Evolutionary conservation across 92 coral and sea anemone species (phyloP).

Genomic region (Chrysogorgia sp.): DNA sequence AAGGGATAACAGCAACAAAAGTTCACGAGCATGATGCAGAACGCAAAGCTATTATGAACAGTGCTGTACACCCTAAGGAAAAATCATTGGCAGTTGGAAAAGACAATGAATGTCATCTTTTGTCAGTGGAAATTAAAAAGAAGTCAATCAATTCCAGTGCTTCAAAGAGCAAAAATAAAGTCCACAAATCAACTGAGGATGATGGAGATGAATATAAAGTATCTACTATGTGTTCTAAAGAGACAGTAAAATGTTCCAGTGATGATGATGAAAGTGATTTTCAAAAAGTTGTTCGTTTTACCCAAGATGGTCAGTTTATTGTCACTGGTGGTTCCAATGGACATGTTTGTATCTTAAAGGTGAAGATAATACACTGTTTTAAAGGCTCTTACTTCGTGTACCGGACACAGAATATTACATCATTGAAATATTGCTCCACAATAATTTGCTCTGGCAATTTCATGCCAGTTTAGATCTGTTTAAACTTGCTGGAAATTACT

Average conservation of each 20-base stretch:
- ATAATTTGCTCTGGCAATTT: no score
- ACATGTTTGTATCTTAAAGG: constrained; percentile 83
- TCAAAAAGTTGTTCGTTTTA: constrained; percentile 92
- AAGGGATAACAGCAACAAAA: constrained; percentile 70
- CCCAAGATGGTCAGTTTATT: constrained; percentile 80
- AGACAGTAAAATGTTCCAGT: constrained; percentile 45
- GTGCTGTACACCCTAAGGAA: constrained; percentile 81
- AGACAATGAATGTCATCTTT: constrained; percentile 93
- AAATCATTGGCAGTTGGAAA: constrained; percentile 87
- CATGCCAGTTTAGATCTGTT: no score
- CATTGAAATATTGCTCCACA: no score
- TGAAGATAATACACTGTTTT: neutral
- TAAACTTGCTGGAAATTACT: no score
- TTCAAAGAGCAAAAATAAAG: constrained; percentile 60
- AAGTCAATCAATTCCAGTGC: constrained; percentile 61
- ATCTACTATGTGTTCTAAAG: constrained; percentile 65
- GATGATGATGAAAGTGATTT: constrained; percentile 87
- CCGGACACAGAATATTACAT: no score
- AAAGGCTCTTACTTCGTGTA: no score
- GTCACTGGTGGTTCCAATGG: constrained; percentile 99
- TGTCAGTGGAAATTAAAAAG: constrained; percentile 74
- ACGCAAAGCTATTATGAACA: constrained; percentile 91
- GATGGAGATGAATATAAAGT: constrained; percentile 70
- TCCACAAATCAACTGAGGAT: constrained; percentile 24
- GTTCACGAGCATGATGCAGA: constrained; percentile 95